These are phyloP conservation scores for Pogona vitticeps DNA, from an alignment of 2,113 vertebrate species.

Conservation along the genomic window DNA sequence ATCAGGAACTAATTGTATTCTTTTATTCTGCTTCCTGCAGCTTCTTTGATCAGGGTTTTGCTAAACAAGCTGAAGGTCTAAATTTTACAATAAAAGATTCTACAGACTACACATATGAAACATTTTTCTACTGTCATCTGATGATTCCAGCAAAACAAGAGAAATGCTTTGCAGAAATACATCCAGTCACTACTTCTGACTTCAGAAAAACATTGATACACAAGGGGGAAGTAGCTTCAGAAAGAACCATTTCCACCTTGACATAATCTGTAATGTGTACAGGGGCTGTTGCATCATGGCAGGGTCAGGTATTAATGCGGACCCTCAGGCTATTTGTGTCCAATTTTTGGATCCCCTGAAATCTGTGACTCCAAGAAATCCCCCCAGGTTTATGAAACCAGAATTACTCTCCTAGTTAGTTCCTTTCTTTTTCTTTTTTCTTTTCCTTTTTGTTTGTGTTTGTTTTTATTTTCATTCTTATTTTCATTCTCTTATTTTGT, in stretches of 20 bases:
- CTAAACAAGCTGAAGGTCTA: background rate
- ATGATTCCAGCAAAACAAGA: background rate
- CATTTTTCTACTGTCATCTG: background rate
- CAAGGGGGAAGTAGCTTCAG: background rate
- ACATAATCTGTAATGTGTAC: background rate
- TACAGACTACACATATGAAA: slow-evolving; percentile 9
- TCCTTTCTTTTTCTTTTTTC: too few relatives aligned
- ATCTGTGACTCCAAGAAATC: too few relatives aligned
- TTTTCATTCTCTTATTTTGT: too few relatives aligned
- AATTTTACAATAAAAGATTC: slow-evolving; percentile 11
- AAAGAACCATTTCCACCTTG: background rate
- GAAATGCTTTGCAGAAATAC: background rate
- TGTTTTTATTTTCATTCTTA: too few relatives aligned
- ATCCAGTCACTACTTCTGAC: background rate
- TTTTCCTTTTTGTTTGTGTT: too few relatives aligned
- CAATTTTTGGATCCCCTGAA: too few relatives aligned
- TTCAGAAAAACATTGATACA: background rate
- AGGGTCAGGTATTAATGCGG: too few relatives aligned
- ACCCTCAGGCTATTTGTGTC: too few relatives aligned
- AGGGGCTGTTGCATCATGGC: too few relatives aligned
- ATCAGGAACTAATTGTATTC: slow-evolving; percentile 9
- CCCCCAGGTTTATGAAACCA: too few relatives aligned
- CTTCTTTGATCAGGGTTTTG: slow-evolving; percentile 27
- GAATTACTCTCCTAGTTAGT: too few relatives aligned
- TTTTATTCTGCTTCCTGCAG: background rate